Percentiles rank a stretch among this genome's conserved stretches.
These are phyloP conservation scores for Adelognathus sp. DNA, from an alignment of 2,888 invertebrate genomes.

Conservation along the genomic window DNA sequence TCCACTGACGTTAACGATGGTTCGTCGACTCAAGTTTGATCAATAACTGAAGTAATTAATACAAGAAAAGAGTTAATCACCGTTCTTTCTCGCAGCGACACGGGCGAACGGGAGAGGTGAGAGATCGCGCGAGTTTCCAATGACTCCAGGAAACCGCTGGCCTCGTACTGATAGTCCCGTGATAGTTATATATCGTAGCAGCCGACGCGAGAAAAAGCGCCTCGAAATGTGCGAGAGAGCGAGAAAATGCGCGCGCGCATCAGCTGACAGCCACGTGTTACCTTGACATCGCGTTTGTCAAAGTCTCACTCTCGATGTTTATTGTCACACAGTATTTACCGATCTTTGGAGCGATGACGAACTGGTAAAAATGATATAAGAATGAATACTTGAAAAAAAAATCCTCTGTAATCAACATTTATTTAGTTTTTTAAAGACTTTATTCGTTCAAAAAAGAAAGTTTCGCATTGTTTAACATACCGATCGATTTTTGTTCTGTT, in stretches of 20 bases:
- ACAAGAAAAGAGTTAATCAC: background rate
- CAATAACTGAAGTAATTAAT: background rate
- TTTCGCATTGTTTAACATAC: too few relatives aligned
- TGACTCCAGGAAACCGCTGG: constrained; percentile 46
- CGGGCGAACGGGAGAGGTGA: constrained; percentile 6
- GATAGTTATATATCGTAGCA: constrained; percentile 21
- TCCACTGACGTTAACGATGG: background rate
- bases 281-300: constrained; percentile 21
- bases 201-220: background rate
- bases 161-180: constrained; percentile 50
- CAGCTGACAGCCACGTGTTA: constrained; percentile 73
- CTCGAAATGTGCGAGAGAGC: background rate
- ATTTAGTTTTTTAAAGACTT: too few relatives aligned
- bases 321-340: too few relatives aligned
- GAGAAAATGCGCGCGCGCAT: constrained; percentile 64
- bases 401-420: too few relatives aligned
- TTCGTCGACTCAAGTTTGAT: background rate
- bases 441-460: too few relatives aligned
- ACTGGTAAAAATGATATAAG: background rate
- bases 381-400: background rate
- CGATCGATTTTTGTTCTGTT: too few relatives aligned
- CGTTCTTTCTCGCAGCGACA: constrained; percentile 17
- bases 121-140: constrained; percentile 23
- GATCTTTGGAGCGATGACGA: background rate
- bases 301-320: constrained; percentile 1